Evolutionary conservation across 1,140 invertebrate species (phyloP).

Genomic region (Homalodisca vitripennis): DNA sequence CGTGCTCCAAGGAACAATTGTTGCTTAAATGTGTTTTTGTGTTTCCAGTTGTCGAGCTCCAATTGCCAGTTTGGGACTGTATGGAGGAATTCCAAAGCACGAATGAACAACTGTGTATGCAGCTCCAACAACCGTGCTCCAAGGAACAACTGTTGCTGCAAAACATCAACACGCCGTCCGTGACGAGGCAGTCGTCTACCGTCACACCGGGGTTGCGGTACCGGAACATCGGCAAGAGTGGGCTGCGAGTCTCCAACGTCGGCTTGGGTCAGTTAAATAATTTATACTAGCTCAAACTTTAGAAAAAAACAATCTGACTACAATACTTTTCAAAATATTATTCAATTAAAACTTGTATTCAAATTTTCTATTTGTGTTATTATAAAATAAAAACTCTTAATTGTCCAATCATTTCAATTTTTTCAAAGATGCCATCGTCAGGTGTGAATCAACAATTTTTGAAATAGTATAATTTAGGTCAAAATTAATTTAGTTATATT

Average conservation of each 20-base stretch:
- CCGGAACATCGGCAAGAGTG: conserved; percentile 91
- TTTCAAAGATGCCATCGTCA: too few relatives aligned
- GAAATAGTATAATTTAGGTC: too few relatives aligned
- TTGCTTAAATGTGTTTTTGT: conserved; percentile 45
- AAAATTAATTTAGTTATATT: too few relatives aligned
- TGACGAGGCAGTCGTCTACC: conserved; percentile 53
- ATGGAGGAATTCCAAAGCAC: conserved; percentile 85
- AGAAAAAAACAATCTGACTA: background rate
- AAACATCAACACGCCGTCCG: conserved; percentile 40
- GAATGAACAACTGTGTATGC: conserved; percentile 45
- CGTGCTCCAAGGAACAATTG: conserved; percentile 52
- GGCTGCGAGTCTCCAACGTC: conserved; percentile 87
- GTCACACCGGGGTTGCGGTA: conserved; percentile 78
- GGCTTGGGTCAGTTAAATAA: conserved; percentile 72
- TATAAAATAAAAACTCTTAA: too few relatives aligned
- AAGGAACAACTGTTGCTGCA: conserved; percentile 51
- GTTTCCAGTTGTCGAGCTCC: conserved; percentile 78
- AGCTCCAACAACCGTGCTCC: conserved; percentile 47
- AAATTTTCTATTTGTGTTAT: too few relatives aligned
- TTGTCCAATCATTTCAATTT: too few relatives aligned
- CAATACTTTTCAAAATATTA: too few relatives aligned
- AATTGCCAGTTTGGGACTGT: conserved; percentile 84
- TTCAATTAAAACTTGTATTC: too few relatives aligned
- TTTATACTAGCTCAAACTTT: background rate
- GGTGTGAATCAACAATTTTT: too few relatives aligned